Conservation (phyloP, 2,797 vertebrate species). For the Sebastes matsubarae region DNA sequence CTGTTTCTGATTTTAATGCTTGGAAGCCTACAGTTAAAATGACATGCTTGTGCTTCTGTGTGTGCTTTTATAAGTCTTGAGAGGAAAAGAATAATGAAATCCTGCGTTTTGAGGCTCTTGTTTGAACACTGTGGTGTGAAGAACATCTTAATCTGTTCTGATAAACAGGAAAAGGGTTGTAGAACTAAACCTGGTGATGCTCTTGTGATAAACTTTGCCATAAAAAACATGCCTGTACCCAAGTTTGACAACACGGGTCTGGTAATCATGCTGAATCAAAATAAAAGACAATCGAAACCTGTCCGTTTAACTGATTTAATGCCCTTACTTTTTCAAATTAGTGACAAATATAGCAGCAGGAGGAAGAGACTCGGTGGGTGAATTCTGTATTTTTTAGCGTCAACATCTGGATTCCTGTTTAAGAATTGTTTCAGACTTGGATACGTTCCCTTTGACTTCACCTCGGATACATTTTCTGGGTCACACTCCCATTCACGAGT, state of each 20-base stretch:
- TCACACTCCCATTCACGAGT: background rate
- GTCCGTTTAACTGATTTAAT: constrained; percentile 65
- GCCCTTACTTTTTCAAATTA: constrained; percentile 44
- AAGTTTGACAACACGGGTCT: background rate
- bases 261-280: constrained; percentile 1
- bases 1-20: background rate
- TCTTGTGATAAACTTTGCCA: background rate
- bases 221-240: background rate
- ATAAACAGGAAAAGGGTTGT: background rate
- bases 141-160: background rate
- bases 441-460: background rate
- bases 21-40: no score
- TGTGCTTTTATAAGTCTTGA: background rate
- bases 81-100: background rate
- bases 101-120: background rate
- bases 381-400: background rate
- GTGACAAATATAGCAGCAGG: constrained; percentile 44
- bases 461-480: background rate
- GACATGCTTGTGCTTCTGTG: background rate
- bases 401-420: background rate
- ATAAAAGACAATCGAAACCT: constrained; percentile 53
- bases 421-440: background rate
- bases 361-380: constrained; percentile 8
- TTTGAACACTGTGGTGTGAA: background rate
- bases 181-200: background rate